phyloP scores from a whole-genome alignment of 2,888 invertebrate genomes.

The Platypus cylindrus region DNA sequence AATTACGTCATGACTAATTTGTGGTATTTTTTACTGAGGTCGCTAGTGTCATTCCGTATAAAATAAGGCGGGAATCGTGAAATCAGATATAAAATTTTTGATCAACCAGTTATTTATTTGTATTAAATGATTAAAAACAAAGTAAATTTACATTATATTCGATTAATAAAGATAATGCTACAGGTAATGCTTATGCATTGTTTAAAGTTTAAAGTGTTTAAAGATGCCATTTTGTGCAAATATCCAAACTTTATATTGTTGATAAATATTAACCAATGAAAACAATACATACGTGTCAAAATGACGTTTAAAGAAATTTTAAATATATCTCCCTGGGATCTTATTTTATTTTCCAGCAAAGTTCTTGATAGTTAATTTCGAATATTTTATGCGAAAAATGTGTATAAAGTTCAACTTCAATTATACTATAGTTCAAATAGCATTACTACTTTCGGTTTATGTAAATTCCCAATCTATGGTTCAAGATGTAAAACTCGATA shows the following conservation, averaged over 20 bases:
- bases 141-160: no score
- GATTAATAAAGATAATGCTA: no score
- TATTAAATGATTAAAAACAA: no score
- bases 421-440: background rate
- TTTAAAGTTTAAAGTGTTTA: no score
- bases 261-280: constrained; percentile 18
- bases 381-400: constrained; percentile 7
- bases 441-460: constrained; percentile 7
- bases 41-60: constrained; percentile 10
- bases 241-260: constrained; percentile 1
- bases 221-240: no score
- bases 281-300: constrained; percentile 22
- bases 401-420: constrained; percentile 5
- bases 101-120: no score
- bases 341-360: background rate
- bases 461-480: constrained; percentile 17
- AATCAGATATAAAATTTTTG: no score
- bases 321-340: no score
- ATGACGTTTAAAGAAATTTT: constrained; percentile 12
- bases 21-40: constrained; percentile 13
- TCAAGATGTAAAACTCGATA: constrained; percentile 28
- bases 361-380: constrained; percentile 4
- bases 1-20: constrained; percentile 16
- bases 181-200: no score
- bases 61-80: constrained; percentile 1